phyloP scores from a whole-genome alignment of 2,113 vertebrate species.

The Corythaixoides concolor region DNA sequence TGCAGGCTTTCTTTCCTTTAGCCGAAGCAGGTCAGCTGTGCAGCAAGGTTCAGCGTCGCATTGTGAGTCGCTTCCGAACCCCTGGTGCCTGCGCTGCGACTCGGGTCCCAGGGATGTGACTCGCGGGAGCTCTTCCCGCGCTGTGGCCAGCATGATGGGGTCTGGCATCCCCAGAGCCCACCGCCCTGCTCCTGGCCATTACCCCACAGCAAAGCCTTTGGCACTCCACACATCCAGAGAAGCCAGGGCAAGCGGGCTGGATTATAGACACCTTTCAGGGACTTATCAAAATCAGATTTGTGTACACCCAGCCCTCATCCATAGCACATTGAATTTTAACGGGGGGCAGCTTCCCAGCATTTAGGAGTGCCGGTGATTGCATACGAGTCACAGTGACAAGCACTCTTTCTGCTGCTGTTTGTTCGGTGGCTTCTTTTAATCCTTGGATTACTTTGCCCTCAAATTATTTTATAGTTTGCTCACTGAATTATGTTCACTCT shows the following conservation, averaged over 20 bases:
- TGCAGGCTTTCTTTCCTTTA: slow-evolving; percentile 35
- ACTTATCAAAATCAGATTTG: not conserved
- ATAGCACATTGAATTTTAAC: not conserved
- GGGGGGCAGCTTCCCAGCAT: not conserved
- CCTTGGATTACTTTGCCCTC: slow-evolving; percentile 21
- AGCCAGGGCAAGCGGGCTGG: not conserved
- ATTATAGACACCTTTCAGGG: not conserved
- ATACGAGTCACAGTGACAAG: not conserved
- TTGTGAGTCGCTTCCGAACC: slow-evolving; percentile 40
- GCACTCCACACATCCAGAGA: not conserved
- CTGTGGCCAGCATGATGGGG: accelerated
- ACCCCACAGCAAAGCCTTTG: not conserved
- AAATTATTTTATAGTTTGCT: slow-evolving; percentile 48
- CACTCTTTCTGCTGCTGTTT: not conserved
- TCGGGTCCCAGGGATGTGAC: not conserved
- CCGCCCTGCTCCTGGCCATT: accelerated
- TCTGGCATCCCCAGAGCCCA: not conserved
- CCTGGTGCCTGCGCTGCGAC: not conserved
- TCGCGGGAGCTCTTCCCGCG: not conserved
- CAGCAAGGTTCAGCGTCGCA: not conserved
- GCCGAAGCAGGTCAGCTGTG: slow-evolving; percentile 61
- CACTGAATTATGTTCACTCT: slow-evolving; percentile 49
- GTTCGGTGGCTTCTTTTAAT: not conserved
- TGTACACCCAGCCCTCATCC: not conserved
- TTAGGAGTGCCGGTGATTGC: not conserved